phyloP scores from a whole-genome alignment of 1,140 invertebrate species.

The Acromyrmex echinatior region DNA sequence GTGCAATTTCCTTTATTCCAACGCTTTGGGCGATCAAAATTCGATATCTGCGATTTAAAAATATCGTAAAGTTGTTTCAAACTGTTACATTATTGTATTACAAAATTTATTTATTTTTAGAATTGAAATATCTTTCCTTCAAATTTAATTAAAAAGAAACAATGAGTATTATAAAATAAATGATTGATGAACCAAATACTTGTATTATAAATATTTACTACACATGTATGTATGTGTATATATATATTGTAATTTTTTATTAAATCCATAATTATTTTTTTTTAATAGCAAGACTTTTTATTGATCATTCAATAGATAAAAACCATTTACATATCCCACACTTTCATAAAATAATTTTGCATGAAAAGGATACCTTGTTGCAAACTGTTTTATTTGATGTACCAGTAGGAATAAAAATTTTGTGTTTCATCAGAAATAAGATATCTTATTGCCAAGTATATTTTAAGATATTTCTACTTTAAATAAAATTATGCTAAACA shows the following conservation, averaged over 20 bases:
- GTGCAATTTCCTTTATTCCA: not conserved
- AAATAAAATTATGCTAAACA: slow-evolving; percentile 11
- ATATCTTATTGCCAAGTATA: not conserved
- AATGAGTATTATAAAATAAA: not conserved
- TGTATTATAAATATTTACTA: not conserved
- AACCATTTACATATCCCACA: not conserved
- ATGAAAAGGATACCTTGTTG: not conserved
- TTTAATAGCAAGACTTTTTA: not conserved
- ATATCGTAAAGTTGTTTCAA: not conserved
- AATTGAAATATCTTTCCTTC: not conserved
- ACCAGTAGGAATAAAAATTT: not conserved
- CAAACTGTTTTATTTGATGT: not conserved
- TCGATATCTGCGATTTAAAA: not conserved
- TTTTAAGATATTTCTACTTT: not conserved
- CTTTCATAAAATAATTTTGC: not conserved
- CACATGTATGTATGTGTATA: no score
- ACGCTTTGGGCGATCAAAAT: not conserved
- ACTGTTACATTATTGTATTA: not conserved
- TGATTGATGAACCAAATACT: not conserved
- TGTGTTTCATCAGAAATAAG: not conserved
- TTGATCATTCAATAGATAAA: not conserved
- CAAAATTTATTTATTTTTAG: not conserved
- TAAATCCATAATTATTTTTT: not conserved
- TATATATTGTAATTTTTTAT: not conserved
- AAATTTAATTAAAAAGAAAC: not conserved